Conservation (phyloP, 2,113 vertebrate genomes). For the Donacobius atricapilla region DNA sequence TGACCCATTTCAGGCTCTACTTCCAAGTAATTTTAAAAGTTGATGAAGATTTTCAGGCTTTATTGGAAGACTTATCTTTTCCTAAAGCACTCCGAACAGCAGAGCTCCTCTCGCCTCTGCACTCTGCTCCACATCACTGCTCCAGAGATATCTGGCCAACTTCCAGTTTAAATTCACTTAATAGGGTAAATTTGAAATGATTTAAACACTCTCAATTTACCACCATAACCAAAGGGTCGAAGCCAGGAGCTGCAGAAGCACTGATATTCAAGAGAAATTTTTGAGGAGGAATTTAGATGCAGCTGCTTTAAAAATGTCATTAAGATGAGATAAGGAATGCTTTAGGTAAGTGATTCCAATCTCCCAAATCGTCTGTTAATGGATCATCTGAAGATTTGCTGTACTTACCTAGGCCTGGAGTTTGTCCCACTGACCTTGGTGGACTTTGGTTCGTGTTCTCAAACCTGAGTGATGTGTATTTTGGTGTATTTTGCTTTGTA, state of each 20-base stretch:
- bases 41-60: constrained; percentile 10
- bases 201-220: constrained; percentile 30
- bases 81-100: neutral
- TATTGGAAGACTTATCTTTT: neutral
- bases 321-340: neutral
- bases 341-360: neutral
- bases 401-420: neutral
- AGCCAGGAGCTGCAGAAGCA: neutral
- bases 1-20: neutral
- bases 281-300: neutral
- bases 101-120: neutral
- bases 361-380: neutral
- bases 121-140: neutral
- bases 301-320: neutral
- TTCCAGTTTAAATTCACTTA: constrained; percentile 31
- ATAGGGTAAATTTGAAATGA: constrained; percentile 1
- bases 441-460: neutral
- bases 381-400: neutral
- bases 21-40: neutral
- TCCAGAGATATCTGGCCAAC: neutral
- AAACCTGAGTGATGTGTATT: neutral
- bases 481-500: neutral
- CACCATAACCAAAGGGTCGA: neutral
- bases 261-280: neutral
- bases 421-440: neutral